Evolutionary conservation across 2,113 vertebrate species (phyloP), one percentile per base, ranked within the genome.

Genomic region (Piprites chloris): DNA sequence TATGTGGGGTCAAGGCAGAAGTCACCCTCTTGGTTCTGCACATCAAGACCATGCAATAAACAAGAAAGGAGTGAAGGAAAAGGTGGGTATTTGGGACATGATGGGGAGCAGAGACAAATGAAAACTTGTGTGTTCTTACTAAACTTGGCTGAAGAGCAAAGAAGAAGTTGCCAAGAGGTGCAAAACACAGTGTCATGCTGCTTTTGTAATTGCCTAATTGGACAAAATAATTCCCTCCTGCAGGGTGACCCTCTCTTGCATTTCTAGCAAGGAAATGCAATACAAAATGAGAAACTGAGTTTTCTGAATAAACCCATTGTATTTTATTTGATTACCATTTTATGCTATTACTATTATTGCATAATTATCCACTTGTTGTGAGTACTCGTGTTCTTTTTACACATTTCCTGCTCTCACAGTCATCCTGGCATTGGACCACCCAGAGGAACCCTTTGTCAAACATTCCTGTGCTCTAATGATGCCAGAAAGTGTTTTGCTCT

Each of bases 141-240:
- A 47, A 87, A 69, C 33, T 76, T 79, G 50, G 37, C n/a, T 80
- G 58, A 89, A 93, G 63, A 91, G 53, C 18, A 58, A 80, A 50
- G 63, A 55, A 61, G 56, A 59, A 5, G 47, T 33, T 78, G 32
- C 68, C 68, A 81, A 65, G 55, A 92, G 80, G 22, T 76, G 39
- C 0, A 0, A 80, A 88, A 56, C 4, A 68, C 72, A 77, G 61
- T 50, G 42, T 81, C 80, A 35, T 24, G 77, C 89, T 95, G 93
- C 42, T 93, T 94, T 69, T 46, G 13, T 91, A 95, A 91, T 95
- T 94, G 69, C 55, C 77, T 95, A 81, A 91, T 94, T 92, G 91
- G 80, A 71, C 77, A 71, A 91, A 96, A 53, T 91, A 80, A 89
- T 96, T 94, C 55, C 39, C 33, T 91, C 65, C 89, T 77, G 68